phyloP scores from a whole-genome alignment of 2,113 vertebrate genomes.

The Oreocharis arfaki region DNA sequence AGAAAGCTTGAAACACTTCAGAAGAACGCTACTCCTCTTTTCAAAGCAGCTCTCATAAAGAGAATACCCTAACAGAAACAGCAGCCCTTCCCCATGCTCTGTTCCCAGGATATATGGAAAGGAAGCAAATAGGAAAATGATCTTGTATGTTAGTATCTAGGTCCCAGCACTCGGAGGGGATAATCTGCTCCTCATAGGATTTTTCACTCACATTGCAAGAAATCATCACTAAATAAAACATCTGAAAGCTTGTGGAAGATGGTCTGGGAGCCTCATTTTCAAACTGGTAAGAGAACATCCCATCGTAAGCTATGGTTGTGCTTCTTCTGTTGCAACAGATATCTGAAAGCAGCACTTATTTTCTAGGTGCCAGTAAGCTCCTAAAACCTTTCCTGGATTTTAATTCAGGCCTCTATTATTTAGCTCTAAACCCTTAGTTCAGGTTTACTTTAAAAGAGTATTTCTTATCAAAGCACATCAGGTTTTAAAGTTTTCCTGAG shows the following conservation, averaged over 20 bases:
- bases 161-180: neutral
- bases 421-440: neutral
- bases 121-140: neutral
- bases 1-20: neutral
- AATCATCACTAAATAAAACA: neutral
- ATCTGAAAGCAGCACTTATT: neutral
- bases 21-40: neutral
- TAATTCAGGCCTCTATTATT: neutral
- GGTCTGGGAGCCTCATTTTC: neutral
- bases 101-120: neutral
- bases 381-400: neutral
- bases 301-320: neutral
- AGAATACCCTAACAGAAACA: neutral
- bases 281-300: neutral
- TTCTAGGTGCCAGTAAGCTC: neutral
- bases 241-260: neutral
- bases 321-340: neutral
- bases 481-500: constrained; percentile 14
- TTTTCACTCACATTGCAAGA: neutral
- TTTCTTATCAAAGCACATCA: neutral
- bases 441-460: neutral
- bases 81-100: neutral
- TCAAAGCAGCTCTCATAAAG: neutral
- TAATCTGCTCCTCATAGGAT: neutral
- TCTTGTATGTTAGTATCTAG: neutral